Base-by-base conservation (phyloP, 64 coral and sea anemone species). In the Porites australiensis region DNA sequence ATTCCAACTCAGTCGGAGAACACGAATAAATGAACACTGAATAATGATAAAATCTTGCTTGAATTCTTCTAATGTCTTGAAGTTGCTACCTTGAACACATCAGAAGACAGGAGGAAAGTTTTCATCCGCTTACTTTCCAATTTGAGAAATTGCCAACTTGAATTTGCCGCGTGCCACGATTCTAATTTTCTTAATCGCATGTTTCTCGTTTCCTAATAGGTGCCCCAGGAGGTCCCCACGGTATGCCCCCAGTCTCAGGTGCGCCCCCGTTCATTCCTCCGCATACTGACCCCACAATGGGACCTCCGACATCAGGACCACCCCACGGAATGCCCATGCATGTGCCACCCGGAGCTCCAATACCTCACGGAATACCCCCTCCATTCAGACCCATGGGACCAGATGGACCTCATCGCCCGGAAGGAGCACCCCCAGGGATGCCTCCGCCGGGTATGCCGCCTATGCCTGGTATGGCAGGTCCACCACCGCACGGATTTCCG, bases 371-470 rank as follows among this genome's bases (percentile, higher is more conserved):
- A 49, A 86, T 92, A 82, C 90, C 90, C 21, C 90, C 90, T 46
- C 90, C 88, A 59, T 59, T 94, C 77, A 44, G 91, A 77, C 70
- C 92, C 75, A 49, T 88, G 73, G 82, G 95, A 52, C 93, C 79
- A 45, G 93, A 89, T 72, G 82, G 71, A 74, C 88, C 88, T 79
- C 68, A 74, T 66, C 95, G 82, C 18, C 95, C 88, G 18, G 95
- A 66, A 16, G 88, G 88, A 27, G 80, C 68, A 90, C 90, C 84
- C 12, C 88, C 95, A 4, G 72, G 95, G 19, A 91, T 93, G 68
- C 67, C 90, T 3, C 95, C 95, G 1, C 95, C 95, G 22, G 95
- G 95, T 7, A 94, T 97, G 88, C 95, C 91, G 44, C 95, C 95
- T 75, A 87, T 88, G 53, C 95, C 90, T 50, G 95, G 90, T 13